Base-by-base conservation (phyloP, 35 echinoderm and acorn worm genomes). In the Patiria miniata region DNA sequence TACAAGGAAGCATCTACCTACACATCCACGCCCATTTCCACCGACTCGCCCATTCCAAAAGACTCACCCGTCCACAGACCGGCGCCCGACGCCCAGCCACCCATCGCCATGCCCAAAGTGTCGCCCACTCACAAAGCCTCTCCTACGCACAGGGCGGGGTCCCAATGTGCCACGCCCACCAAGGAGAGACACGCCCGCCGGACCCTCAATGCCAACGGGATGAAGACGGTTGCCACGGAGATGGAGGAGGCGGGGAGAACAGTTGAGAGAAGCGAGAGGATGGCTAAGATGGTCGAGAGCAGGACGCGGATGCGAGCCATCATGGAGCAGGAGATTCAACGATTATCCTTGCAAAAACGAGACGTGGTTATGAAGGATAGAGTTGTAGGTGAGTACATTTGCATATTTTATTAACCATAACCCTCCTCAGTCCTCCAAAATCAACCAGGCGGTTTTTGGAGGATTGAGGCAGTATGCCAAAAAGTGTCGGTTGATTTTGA, bases 271-370 rank as follows among this genome's bases (percentile, higher is more conserved):
- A 68, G 26, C 10, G 65, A 73, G 34, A 73, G 65, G 65, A 36
- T 73, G 65, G 9, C 10, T 18, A 32, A 32, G 65, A 73, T 73
- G 65, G 29, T 73, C 19, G 34, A 73, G 65, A 73, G 26, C 9
- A 23, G 65, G 0, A 30, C 26, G 10, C 19, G 34, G 65, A 73
- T 73, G 65, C 65, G 34, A 30, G 65, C 65, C 65, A 73, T 73
- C 22, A 59, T 89, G 87, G 51, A 89, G 26, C 77, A 89, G 59
- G 87, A 89, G 57, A 89, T 89, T 28, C 78, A 89, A 32, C 77
- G 80, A 38, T 79, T 89, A 34, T 78, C 87, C 54, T 51, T 37
- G 40, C 79, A 89, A 80, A 90, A 90, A 30, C 68, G 52, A 78
- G 88, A 90, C 16, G 56, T 84, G 0, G 47, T 90, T 5, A 90